Evolutionary conservation across 2,888 invertebrate genomes (phyloP).

Genomic region (Acrobasis repandana): DNA sequence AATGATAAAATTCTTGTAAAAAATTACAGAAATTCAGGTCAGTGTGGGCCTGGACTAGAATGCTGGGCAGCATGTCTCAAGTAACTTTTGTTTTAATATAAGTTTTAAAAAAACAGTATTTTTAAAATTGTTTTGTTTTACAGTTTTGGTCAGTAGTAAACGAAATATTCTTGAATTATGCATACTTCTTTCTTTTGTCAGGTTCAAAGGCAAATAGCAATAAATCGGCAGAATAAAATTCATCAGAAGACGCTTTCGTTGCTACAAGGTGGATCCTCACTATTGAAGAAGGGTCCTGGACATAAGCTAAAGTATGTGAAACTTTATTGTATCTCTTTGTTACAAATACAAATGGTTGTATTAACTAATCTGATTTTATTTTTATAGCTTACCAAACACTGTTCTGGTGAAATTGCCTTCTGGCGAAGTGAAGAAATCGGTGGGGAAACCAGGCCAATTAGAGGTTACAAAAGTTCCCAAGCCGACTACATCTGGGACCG

Average conservation of each 20-base stretch:
- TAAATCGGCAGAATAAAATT: conserved; percentile 87
- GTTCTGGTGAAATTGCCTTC: conserved; percentile 75
- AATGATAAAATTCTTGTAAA: too few species aligned
- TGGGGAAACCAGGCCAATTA: conserved; percentile 66
- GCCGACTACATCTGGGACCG: conserved; percentile 61
- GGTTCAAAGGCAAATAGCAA: conserved; percentile 90
- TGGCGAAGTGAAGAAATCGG: conserved; percentile 68
- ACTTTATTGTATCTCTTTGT: background rate
- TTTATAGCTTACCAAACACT: conserved; percentile 72
- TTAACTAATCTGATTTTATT: conserved; percentile 17
- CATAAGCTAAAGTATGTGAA: conserved; percentile 73
- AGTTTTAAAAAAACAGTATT: too few species aligned
- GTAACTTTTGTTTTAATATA: too few species aligned
- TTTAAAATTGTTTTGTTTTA: too few species aligned
- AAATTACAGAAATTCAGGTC: too few species aligned
- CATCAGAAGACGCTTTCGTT: conserved; percentile 88
- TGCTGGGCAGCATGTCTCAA: too few species aligned
- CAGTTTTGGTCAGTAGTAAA: too few species aligned
- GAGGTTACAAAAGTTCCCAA: conserved; percentile 69
- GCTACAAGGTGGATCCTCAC: conserved; percentile 86
- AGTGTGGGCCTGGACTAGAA: too few species aligned
- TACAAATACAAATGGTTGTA: background rate
- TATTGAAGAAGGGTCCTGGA: conserved; percentile 71
- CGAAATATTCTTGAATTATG: conserved; percentile 14
- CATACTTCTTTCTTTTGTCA: conserved; percentile 36